Conservation (phyloP, 2,797 vertebrate genomes). For the Gobio occitaniae region DNA sequence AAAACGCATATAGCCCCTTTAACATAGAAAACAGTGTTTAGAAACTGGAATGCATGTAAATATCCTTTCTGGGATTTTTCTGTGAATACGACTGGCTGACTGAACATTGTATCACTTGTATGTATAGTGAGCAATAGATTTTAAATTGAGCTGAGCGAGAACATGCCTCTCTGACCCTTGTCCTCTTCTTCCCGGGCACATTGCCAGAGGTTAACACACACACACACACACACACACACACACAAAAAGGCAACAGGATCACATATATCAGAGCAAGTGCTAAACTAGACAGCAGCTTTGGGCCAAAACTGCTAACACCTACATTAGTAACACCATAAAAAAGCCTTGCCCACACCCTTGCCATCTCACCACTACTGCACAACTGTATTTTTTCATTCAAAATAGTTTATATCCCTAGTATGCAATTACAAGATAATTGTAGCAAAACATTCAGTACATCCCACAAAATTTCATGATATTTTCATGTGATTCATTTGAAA, state of each 20-base stretch:
- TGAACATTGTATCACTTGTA: background rate
- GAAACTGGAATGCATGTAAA: background rate
- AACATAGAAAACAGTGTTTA: background rate
- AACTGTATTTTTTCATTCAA: background rate
- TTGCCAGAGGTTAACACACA: conserved; percentile 24
- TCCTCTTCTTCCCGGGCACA: conserved; percentile 16
- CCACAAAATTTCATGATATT: background rate
- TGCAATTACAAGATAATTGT: background rate
- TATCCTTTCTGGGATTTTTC: background rate
- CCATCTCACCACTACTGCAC: background rate
- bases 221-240: conserved; percentile 12
- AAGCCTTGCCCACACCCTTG: background rate
- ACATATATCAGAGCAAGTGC: conserved; percentile 10
- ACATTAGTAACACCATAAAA: conserved; percentile 33
- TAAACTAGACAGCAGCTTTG: conserved; percentile 36
- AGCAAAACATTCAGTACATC: background rate
- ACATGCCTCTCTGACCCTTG: conserved; percentile 18
- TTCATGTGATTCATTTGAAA: background rate
- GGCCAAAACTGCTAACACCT: conserved; percentile 23
- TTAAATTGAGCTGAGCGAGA: conserved; percentile 17
- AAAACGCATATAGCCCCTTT: too few species aligned
- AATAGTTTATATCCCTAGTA: background rate
- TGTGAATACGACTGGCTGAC: background rate
- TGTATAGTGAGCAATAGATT: background rate
- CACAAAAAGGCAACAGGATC: conserved; percentile 30